Evolutionary conservation across 2,797 vertebrate species (phyloP), one percentile per base, ranked within the genome.

Genomic region (Oryzias sinensis): DNA sequence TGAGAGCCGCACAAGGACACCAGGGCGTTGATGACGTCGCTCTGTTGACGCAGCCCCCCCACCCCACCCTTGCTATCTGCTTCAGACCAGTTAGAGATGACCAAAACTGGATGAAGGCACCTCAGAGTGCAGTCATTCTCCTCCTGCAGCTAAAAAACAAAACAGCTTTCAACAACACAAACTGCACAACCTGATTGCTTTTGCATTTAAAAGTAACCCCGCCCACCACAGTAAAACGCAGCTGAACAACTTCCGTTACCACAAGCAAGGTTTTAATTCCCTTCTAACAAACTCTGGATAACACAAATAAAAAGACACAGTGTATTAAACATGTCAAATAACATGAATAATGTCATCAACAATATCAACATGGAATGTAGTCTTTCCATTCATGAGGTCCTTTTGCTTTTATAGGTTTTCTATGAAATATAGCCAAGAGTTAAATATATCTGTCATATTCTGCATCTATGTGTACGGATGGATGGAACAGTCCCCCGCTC

Each of bases 301-400:
- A 86, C 82, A 89, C 80, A 82, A 71, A 82, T 83, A 88, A 82
- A 83, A 56, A 89, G 27, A 83, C 78, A 76, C 53, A 89, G 81
- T 87, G 84, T 87, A 90, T 90, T 75, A 75, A 90, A 88, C 76
- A 87, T 87, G 80, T 90, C 85, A 89, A 85, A 91, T 89, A 89
- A 89, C 77, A 91, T 88, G 87, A 88, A 88, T 85, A 59, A 88
- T 90, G 88, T 90, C 74, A 87, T 90, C 89, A 88, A 59, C 87
- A 82, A 92, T 84, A 88, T 83, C 84, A 86, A 86, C 74, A 88
- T 88, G 91, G 91, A 92, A 92, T 93, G 92, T 91, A 81, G 74
- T 79, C 75, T 78, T 65, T 80, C 62, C 76, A 77, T 84, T 81
- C 72, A 74, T 51, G 65, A 64, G 76, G 49, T 79, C 74, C 80